Conservation (phyloP, 2,797 vertebrate genomes). For the Pelobates cultripes region DNA sequence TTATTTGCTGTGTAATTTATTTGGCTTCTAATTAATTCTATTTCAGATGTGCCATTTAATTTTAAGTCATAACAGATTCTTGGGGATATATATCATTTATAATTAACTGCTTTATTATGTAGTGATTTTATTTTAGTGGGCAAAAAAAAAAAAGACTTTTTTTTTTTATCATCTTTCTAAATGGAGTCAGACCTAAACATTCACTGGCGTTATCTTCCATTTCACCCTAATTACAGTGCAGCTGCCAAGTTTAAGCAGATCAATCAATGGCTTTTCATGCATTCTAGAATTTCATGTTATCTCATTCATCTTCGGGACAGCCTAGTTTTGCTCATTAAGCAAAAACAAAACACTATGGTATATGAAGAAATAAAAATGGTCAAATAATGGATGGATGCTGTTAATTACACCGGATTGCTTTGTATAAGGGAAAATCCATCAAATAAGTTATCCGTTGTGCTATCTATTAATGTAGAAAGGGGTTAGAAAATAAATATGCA, state of each 20-base stretch:
- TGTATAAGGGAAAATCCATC: neutral
- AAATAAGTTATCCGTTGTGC: too few species aligned
- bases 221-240: slow-evolving; percentile 25
- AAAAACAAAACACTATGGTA: slow-evolving; percentile 24
- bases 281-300: slow-evolving; percentile 21
- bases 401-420: neutral
- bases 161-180: neutral
- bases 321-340: slow-evolving; percentile 37
- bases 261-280: slow-evolving; percentile 16
- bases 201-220: slow-evolving; percentile 18
- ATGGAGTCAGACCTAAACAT: slow-evolving; percentile 6
- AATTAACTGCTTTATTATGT: slow-evolving; percentile 17
- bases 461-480: neutral
- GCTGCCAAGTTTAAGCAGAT: slow-evolving; percentile 39
- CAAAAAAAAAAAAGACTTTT: neutral
- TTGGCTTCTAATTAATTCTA: slow-evolving; percentile 35
- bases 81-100: slow-evolving; percentile 9
- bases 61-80: slow-evolving; percentile 5
- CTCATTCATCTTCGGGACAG: slow-evolving; percentile 33
- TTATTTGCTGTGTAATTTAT: slow-evolving; percentile 30
- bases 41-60: neutral
- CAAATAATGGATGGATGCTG: neutral
- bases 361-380: neutral
- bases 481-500: neutral
- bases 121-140: neutral